Conservation (phyloP, 2,888 invertebrate genomes). For the Ischnus inquisitorius region DNA sequence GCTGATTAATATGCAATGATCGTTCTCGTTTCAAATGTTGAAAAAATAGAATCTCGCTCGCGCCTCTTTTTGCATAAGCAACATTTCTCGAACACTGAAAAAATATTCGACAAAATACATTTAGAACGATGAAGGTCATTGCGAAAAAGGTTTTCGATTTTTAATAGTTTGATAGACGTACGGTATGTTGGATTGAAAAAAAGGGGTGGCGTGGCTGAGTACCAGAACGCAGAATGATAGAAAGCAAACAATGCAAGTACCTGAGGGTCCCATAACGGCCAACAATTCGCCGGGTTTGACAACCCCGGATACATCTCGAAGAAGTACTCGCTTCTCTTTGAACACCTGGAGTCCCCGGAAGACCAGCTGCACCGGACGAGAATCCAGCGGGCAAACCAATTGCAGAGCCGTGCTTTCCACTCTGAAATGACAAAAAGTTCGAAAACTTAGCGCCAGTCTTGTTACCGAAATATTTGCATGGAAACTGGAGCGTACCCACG, state of each 20-base stretch:
- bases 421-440: conserved; percentile 84
- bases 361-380: conserved; percentile 89
- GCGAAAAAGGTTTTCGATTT: not conserved
- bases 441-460: not conserved
- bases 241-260: conserved; percentile 81
- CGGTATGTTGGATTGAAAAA: not conserved
- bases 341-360: conserved; percentile 88
- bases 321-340: conserved; percentile 87
- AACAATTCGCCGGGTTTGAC: conserved; percentile 92
- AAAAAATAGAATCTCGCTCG: no score
- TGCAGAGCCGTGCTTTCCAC: conserved; percentile 88
- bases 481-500: not conserved
- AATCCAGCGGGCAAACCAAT: conserved; percentile 88
- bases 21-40: no score
- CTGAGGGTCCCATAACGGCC: conserved; percentile 94
- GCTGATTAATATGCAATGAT: no score
- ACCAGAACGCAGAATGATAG: conserved; percentile 5
- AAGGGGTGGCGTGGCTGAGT: not conserved
- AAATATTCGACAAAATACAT: no score
- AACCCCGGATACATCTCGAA: conserved; percentile 91
- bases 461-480: not conserved
- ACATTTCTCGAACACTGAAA: no score
- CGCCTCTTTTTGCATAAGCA: not conserved
- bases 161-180: not conserved
- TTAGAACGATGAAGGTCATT: no score